These are phyloP conservation scores for Australoheros facetus DNA, from an alignment of 2,797 vertebrate species.

Conservation along the genomic window DNA sequence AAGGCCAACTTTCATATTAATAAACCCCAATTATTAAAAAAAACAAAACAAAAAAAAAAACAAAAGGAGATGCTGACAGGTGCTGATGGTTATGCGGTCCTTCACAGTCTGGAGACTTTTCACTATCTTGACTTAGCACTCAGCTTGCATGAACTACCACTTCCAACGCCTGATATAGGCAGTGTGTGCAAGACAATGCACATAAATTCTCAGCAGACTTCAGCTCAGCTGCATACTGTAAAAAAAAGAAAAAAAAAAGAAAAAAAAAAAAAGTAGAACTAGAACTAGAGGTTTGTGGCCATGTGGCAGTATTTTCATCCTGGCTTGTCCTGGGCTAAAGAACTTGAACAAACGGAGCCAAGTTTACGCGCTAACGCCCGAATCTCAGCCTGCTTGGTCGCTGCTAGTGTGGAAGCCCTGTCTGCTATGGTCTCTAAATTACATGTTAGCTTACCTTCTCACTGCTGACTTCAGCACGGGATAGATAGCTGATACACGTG, in stretches of 20 bases:
- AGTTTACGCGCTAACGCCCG: constrained; percentile 34
- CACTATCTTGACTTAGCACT: constrained; percentile 48
- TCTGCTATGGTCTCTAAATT: constrained; percentile 68
- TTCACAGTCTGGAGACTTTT: constrained; percentile 50
- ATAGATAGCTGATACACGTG: constrained; percentile 79
- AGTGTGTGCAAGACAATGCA: constrained; percentile 37
- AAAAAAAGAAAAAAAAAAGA: neutral
- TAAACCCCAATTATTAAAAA: neutral
- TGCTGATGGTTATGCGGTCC: constrained; percentile 19
- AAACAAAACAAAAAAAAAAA: no score
- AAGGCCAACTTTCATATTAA: neutral
- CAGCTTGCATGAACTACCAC: constrained; percentile 36
- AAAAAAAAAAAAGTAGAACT: neutral
- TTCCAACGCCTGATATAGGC: constrained; percentile 33
- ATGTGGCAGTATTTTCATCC: constrained; percentile 36
- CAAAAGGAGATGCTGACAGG: neutral
- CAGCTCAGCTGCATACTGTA: constrained; percentile 2
- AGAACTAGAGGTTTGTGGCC: neutral
- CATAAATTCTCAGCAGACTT: constrained; percentile 22
- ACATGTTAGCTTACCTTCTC: constrained; percentile 72
- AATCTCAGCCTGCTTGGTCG: constrained; percentile 29
- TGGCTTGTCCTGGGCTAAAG: constrained; percentile 5
- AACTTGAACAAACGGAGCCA: constrained; percentile 26
- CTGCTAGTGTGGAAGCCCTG: constrained; percentile 35
- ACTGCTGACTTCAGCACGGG: constrained; percentile 72